Evolutionary conservation across 1,140 invertebrate genomes (phyloP), one percentile per base, ranked within the genome.

Genomic region (Drosophila tropicalis): DNA sequence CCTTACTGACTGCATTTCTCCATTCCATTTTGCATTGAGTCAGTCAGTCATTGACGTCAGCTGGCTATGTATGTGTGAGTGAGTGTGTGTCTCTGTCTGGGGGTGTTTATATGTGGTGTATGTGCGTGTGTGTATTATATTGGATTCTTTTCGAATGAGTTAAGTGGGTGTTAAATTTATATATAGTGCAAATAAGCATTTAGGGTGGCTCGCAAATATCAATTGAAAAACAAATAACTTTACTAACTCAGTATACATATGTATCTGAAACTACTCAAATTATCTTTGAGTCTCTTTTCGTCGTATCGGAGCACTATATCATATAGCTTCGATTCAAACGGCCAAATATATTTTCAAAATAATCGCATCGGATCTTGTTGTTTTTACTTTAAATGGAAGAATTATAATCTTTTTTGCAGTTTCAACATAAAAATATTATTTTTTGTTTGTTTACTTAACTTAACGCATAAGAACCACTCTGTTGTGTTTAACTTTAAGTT

Each of bases 1-100:
- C 58, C 54, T 69, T 62, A 19, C 51, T 67, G 75, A 68, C 58
- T 70, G 56, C 68, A 71, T 25, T 57, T 36, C 39, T 9, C 72
- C 39, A 36, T n/a, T 60, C 44, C 39, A 36, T n/a, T 60, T 39
- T 34, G 29, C 55, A 57, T 57, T 57, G 56, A 58, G 15, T 58
- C 56, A 58, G 29, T 57, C 58, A 70, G 29, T 54, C 47, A 62
- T 56, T 47, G 62, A 10, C 58, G 58, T 17, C 40, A 39, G 5
- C 17, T 64, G 41, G 29, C 9, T 12, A 32, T 62, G 40, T 19
- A 17, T 55, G 34, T 39, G 15, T 61, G 29, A 10, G 39, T 25
- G 17, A n/a, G 39, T n/a, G 12, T 40, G 19, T 40, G 15, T 62
- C 2, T 44, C 15, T 47, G 15, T 17, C 6, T 15, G 13, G 5